Evolutionary conservation across 2,113 vertebrate genomes (phyloP).

Genomic region (Pseudorasbora parva): DNA sequence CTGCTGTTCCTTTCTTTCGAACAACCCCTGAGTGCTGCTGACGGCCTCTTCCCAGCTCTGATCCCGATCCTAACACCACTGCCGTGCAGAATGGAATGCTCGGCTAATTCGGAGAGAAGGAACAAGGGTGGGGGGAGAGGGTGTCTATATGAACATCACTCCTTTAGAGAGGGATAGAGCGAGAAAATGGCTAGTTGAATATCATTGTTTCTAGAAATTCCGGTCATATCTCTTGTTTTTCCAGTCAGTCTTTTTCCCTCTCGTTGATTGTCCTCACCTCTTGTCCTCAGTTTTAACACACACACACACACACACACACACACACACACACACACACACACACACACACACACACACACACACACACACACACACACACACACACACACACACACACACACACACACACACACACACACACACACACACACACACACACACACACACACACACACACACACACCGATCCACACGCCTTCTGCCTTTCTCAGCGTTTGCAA

Average conservation of each 20-base stretch:
- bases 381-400: no score
- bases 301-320: no score
- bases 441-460: background rate
- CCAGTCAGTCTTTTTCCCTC: constrained; percentile 15
- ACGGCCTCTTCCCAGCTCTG: constrained; percentile 83
- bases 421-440: no score
- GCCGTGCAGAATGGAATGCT: constrained; percentile 82
- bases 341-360: no score
- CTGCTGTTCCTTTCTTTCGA: constrained; percentile 95
- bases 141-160: constrained; percentile 87
- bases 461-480: constrained; percentile 22
- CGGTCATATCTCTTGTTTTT: constrained; percentile 21
- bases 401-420: no score
- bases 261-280: constrained; percentile 6
- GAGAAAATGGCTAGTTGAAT: constrained; percentile 14
- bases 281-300: background rate
- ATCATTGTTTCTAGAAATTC: constrained; percentile 25
- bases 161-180: constrained; percentile 31
- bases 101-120: constrained; percentile 84
- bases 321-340: no score
- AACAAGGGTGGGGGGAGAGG: constrained; percentile 71
- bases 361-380: no score
- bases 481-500: constrained; percentile 47
- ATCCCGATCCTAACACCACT: constrained; percentile 87
- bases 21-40: constrained; percentile 85